phyloP scores from a whole-genome alignment of 1,140 invertebrate species.

The Aphaenogaster floridana region DNA sequence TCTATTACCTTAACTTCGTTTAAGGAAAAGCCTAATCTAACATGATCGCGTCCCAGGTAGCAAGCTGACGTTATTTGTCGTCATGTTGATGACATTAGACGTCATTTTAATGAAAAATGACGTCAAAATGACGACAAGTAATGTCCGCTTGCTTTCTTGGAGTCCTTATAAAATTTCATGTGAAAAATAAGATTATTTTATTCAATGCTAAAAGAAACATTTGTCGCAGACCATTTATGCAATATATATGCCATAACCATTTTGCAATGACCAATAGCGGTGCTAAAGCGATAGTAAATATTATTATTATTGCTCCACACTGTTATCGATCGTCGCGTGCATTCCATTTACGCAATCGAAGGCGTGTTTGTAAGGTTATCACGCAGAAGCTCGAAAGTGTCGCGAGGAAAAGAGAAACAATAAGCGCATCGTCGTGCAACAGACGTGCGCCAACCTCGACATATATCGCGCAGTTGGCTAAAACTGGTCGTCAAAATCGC shows the following conservation, averaged over 20 bases:
- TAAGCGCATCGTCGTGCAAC: conserved; percentile 2
- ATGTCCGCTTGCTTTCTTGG: too few species aligned
- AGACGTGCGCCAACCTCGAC: not conserved
- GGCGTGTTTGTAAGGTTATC: not conserved
- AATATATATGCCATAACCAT: conserved; percentile 3
- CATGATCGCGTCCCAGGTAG: too few species aligned
- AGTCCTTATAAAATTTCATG: not conserved
- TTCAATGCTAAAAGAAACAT: not conserved
- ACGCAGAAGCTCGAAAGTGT: not conserved
- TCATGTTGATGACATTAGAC: too few species aligned
- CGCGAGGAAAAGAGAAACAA: conserved; percentile 32
- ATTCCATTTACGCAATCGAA: conserved; percentile 42
- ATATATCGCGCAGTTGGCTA: not conserved
- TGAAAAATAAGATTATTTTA: not conserved
- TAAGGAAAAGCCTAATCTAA: not conserved
- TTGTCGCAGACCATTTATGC: not conserved
- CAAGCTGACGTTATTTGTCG: too few species aligned
- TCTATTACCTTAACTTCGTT: not conserved
- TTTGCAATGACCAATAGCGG: conserved; percentile 3
- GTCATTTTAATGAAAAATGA: too few species aligned
- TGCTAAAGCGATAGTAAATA: conserved; percentile 18
- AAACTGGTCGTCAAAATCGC: not conserved
- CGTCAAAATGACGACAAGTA: too few species aligned
- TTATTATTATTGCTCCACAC: conserved; percentile 14
- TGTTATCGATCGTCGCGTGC: conserved; percentile 20